Evolutionary conservation across 2,797 vertebrate species (phyloP), one percentile per base, ranked within the genome.

Genomic region (Etheostoma nigrum): DNA sequence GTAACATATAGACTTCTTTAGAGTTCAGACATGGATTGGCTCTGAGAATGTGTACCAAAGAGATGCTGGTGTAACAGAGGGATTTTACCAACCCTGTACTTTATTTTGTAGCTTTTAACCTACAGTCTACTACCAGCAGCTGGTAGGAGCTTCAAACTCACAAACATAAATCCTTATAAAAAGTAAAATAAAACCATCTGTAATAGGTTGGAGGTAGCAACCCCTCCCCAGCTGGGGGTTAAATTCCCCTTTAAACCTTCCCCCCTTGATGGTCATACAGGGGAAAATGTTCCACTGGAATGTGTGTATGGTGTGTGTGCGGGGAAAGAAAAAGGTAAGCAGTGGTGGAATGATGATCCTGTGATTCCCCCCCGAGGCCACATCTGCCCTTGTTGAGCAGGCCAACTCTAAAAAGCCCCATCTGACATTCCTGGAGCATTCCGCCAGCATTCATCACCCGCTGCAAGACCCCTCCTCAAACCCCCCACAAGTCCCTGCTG

Each of bases 391-490:
- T 8, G 23, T 62, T 71, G 84, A 89, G 79, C 66, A 71, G 76
- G 68, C 86, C 60, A 62, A 73, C 82, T 78, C 71, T 70, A 77
- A 89, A 89, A 86, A 88, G 72, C 81, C 83, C 80, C 63, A 40
- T 85, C 86, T 18, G 14, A 88, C 91, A 93, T 93, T 93, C 92
- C 91, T 78, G 81, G 62, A 90, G 84, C 87, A 92, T 93, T 92
- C 88, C 77, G 12, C 27, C 67, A 85, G 79, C 86, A 90, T 92
- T 90, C 86, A 89, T 90, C 85, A 87, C 54, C 55, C 58, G 4
- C 57, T 83, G 80, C 74, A 55, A 86, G 81, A 87, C 79, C 86
- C 79, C 83, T 83, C 74, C 82, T 60, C 64, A 40, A 73, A 49
- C 21, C 52, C 68, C 66, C 72, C 61, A 16, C 64, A 18, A 10